These are phyloP conservation scores for Manis javanica DNA, from an alignment of 2,797 vertebrate genomes.

Conservation along the genomic window DNA sequence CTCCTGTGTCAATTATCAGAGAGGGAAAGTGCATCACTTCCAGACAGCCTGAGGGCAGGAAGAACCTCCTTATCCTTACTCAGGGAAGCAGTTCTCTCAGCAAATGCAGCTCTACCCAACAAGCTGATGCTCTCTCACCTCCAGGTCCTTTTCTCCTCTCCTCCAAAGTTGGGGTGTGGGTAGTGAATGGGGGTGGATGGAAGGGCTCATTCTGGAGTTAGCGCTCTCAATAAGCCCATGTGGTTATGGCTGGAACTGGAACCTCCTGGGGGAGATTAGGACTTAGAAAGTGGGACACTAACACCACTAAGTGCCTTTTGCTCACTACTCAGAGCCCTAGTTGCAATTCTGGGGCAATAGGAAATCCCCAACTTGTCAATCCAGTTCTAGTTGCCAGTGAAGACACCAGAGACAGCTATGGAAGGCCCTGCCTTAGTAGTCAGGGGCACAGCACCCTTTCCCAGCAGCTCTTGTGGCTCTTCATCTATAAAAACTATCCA, in stretches of 20 bases:
- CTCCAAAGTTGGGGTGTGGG: background rate
- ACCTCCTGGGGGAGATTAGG: background rate
- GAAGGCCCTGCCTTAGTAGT: background rate
- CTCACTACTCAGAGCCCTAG: background rate
- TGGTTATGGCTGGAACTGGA: background rate
- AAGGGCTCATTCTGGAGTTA: background rate
- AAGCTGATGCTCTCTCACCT: background rate
- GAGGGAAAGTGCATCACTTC: background rate
- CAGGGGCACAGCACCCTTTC: background rate
- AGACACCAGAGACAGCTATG: background rate
- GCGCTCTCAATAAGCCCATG: background rate
- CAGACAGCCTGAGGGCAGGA: background rate
- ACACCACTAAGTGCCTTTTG: background rate
- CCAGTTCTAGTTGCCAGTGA: background rate
- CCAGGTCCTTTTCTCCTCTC: background rate
- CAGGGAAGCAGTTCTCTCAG: no score
- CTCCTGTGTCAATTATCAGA: background rate
- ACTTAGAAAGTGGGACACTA: background rate
- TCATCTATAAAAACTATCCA: background rate
- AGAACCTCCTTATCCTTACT: background rate
- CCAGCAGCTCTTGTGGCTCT: background rate
- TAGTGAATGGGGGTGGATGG: fast-evolving
- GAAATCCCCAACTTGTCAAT: background rate
- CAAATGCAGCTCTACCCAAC: background rate
- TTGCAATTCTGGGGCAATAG: background rate